phyloP scores from a whole-genome alignment of 92 coral and sea anemone genomes.

The Zoanthus gigantus region DNA sequence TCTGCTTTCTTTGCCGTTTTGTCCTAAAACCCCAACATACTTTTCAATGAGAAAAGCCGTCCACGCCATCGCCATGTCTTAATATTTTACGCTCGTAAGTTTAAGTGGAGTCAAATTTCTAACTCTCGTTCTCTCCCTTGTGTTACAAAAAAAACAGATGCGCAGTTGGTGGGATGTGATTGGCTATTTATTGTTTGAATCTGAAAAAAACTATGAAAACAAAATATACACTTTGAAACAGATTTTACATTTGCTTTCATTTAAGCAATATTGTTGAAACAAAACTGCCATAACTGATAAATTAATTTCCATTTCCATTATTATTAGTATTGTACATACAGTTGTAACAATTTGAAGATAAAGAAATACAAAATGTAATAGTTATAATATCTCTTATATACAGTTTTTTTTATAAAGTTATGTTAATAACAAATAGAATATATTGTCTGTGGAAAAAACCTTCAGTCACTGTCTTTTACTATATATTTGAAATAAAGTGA shows the following conservation, averaged over 20 bases:
- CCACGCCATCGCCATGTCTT: too few species aligned
- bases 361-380: conserved; percentile 3
- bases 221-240: too few species aligned
- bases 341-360: background rate
- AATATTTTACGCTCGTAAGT: too few species aligned
- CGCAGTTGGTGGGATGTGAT: too few species aligned
- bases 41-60: too few species aligned
- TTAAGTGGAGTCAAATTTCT: too few species aligned
- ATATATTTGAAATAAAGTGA: background rate
- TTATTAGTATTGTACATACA: conserved; percentile 5
- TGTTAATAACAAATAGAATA: conserved; percentile 4
- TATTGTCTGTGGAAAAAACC: background rate
- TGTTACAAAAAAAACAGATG: too few species aligned
- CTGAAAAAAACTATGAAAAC: too few species aligned
- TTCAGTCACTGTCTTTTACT: background rate
- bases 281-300: conserved; percentile 11
- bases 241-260: conserved; percentile 7
- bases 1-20: too few species aligned
- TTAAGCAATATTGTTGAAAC: conserved; percentile 17
- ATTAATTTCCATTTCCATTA: background rate
- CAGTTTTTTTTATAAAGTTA: background rate
- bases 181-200: too few species aligned
- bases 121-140: too few species aligned
- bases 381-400: conserved; percentile 9
- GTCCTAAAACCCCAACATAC: too few species aligned